Evolutionary conservation across 2,797 vertebrate genomes (phyloP).

Genomic region (Molossus molossus): DNA sequence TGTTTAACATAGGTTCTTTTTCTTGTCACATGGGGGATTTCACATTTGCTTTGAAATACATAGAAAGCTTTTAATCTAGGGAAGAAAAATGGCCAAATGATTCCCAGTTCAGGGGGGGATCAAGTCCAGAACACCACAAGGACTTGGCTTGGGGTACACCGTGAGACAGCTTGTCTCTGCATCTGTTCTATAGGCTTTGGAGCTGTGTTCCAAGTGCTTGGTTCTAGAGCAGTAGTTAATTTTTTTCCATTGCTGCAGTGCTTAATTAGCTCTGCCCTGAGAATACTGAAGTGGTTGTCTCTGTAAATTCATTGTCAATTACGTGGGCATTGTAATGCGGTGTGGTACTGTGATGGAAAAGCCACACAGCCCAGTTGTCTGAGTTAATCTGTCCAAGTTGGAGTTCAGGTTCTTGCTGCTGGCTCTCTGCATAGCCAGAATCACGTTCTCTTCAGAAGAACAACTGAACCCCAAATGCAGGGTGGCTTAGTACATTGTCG

Average conservation of each 20-base stretch:
- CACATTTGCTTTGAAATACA: neutral
- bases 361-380: neutral
- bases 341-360: neutral
- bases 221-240: constrained; percentile 40
- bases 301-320: constrained; percentile 42
- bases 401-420: neutral
- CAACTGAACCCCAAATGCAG: neutral
- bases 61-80: neutral
- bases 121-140: neutral
- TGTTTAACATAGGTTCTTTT: neutral
- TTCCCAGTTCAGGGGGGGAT: neutral
- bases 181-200: neutral
- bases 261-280: constrained; percentile 8
- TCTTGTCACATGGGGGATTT: neutral
- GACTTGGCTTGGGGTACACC: neutral
- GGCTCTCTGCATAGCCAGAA: neutral
- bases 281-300: neutral
- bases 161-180: neutral
- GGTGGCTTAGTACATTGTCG: neutral
- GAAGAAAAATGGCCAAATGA: constrained; percentile 5
- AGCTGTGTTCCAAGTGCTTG: constrained; percentile 38
- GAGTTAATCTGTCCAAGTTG: constrained; percentile 26
- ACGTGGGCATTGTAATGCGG: neutral
- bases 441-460: neutral
- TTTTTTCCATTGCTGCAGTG: constrained; percentile 32